Evolutionary conservation across 2,797 vertebrate species (phyloP), one percentile per base, ranked within the genome.

Genomic region (Pipistrellus kuhlii): DNA sequence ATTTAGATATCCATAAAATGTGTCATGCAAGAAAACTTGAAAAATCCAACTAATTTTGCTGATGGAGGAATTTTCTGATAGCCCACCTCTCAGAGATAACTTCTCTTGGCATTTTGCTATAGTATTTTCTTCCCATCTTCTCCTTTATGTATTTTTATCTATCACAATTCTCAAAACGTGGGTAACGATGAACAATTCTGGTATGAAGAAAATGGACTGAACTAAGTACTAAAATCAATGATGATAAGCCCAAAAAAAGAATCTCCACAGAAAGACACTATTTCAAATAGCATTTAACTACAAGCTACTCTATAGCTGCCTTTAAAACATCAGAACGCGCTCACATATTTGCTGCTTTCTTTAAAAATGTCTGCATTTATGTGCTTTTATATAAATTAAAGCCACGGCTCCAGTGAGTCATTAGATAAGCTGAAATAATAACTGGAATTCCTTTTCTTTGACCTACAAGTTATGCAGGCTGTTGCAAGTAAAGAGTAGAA

Each of bases 41-140:
- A 95, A 96, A 94, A 55, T 41, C 17, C 38, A 76, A 72, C 35
- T 57, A 80, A 68, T 75, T 89, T 91, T 92, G 91, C 41, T n/a
- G 12, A 59, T 38, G 23, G 59, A 92, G 73, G 35, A 81, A 85
- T 69, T 57, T 84, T 62, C 57, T 87, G 20, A 82, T 85, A 76
- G 25, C 32, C 85, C 38, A 66, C 46, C 32, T 85, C 69, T 5
- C 23, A 53, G 6, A 88, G 18, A 78, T 17, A 72, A 76, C 15
- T 30, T 78, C 46, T 46, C 55, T n/a, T 91, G 78, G 75, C 3
- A 41, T 66, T 76, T 44, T 83, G 8, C 30, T 82, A 64, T 8
- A 57, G 7, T 32, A 81, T 66, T 93, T 91, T 76, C 72, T 94
- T 92, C 35, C 23, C 48, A 76, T 75, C 35, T 92, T 77, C 90